A percentile compares a stretch with the other conserved stretches of the same genome.
Evolutionary conservation across 2,888 invertebrate genomes (phyloP).

Genomic region (Thereva unica): DNA sequence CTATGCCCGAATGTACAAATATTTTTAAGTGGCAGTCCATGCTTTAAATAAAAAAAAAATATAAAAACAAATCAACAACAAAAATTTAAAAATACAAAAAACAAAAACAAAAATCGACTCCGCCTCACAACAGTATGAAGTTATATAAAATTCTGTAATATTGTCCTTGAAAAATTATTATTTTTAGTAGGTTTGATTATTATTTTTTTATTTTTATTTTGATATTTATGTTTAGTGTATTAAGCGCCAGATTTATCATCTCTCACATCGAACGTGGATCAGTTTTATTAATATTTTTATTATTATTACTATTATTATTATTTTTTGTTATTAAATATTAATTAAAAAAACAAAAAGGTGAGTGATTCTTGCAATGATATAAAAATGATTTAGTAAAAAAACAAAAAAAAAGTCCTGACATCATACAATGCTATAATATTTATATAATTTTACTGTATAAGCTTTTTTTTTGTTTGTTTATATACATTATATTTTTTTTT

Average conservation of each 20-base stretch:
- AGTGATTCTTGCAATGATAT: too few species aligned
- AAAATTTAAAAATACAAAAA: slow-evolving; percentile 16
- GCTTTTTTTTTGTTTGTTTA: too few species aligned
- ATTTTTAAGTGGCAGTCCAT: slow-evolving; percentile 43
- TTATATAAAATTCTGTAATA: background rate
- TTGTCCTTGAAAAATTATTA: too few species aligned
- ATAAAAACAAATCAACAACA: slow-evolving; percentile 2
- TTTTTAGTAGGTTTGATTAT: too few species aligned
- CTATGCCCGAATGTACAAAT: slow-evolving; percentile 45
- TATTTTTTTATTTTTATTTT: slow-evolving; percentile 15
- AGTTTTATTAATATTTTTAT: slow-evolving; percentile 15
- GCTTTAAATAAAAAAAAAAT: slow-evolving; percentile 25
- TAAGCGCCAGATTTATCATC: background rate
- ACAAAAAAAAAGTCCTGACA: too few species aligned
- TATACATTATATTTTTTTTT: background rate
- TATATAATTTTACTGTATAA: too few species aligned
- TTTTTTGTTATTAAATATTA: background rate
- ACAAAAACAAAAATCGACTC: slow-evolving; percentile 9
- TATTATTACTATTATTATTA: slow-evolving; percentile 11
- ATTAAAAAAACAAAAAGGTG: too few species aligned
- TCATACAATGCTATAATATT: too few species aligned
- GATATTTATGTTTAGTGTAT: slow-evolving; percentile 24
- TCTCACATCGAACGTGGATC: background rate
- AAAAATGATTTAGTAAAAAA: too few species aligned
- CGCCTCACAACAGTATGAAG: slow-evolving; percentile 17